Base-by-base conservation (phyloP, 2,113 vertebrate genomes). In the Myocastor coypus region DNA sequence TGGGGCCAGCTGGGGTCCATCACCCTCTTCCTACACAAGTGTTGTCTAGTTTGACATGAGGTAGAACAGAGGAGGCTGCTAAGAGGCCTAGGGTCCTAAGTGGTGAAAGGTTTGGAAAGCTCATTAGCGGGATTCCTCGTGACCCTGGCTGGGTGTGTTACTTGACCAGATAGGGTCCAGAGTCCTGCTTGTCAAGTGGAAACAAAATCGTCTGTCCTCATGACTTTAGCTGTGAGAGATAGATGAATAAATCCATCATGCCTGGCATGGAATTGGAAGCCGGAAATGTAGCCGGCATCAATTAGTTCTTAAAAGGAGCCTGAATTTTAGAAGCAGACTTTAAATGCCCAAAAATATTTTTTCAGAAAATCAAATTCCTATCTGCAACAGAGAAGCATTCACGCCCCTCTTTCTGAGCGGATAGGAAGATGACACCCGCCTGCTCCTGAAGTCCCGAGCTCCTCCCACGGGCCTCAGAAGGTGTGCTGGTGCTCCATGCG, bases 241-340 rank as follows among this genome's bases (percentile, higher is more conserved):
- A 46, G 83, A 3, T 30, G 75, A 83, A 20, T 10, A 37, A 37
- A 50, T 46, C 14, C 28, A n/a, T 14, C 64, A 28, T 32, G 5
- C 57, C 24, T 78, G 52, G n/a, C 46, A 63, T 20, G 73, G 86
- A 85, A 83, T 71, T 34, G 77, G 34, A 88, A 42, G 30, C 77
- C 10, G 34, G 77, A 69, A 77, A 46, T 28, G 19, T 34, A 80
- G 37, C 82, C 50, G 50, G 14, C 13, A 87, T 87, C 68, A 92
- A 83, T 37, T 89, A 37, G 9, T 16, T 85, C 11, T 95, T 73
- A 55, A 83, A 88, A 68, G 28, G 8, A 92, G 1, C 0, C 34
- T 83, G 57, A 55, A 24, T 78, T 94, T 92, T 86, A 78, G 20
- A 92, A 88, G 37, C 17, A 75, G 20, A 13, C n/a, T 83, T 87